Evolutionary conservation across 2,888 invertebrate species (phyloP).

Genomic region (Chalcis sispes): DNA sequence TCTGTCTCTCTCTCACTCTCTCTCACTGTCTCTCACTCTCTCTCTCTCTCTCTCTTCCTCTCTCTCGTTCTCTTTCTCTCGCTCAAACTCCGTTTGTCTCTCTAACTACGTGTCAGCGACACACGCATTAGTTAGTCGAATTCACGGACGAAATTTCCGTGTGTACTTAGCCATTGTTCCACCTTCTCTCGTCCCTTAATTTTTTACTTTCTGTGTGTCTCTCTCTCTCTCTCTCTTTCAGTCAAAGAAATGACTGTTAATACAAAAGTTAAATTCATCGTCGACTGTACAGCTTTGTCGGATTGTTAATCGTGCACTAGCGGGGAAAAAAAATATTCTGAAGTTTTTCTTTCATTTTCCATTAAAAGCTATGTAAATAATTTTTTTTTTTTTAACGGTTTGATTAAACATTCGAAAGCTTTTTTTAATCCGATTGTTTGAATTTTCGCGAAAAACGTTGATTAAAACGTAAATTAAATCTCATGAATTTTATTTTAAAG

Average conservation of each 20-base stretch:
- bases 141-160: conserved; percentile 51
- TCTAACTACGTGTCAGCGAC: conserved; percentile 55
- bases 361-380: no score
- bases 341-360: no score
- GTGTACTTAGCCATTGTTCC: conserved; percentile 49
- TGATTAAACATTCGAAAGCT: no score
- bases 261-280: conserved; percentile 4
- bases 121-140: conserved; percentile 56
- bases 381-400: no score
- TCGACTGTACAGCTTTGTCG: conserved; percentile 8
- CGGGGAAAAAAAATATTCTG: no score
- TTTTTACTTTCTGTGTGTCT: neutral
- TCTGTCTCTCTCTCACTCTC: conserved; percentile 15
- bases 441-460: no score
- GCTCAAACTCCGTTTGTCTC: conserved; percentile 46
- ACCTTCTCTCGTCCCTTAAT: neutral
- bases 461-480: no score
- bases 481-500: no score
- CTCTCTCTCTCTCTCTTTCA: conserved; percentile 1
- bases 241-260: conserved; percentile 31
- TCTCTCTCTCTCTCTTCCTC: conserved; percentile 20
- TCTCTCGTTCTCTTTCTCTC: neutral
- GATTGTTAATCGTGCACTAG: no score
- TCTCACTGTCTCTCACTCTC: conserved; percentile 9
- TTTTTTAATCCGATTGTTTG: no score